Evolutionary conservation across 2,888 invertebrate genomes (phyloP).

Genomic region (Phalera bucephala): DNA sequence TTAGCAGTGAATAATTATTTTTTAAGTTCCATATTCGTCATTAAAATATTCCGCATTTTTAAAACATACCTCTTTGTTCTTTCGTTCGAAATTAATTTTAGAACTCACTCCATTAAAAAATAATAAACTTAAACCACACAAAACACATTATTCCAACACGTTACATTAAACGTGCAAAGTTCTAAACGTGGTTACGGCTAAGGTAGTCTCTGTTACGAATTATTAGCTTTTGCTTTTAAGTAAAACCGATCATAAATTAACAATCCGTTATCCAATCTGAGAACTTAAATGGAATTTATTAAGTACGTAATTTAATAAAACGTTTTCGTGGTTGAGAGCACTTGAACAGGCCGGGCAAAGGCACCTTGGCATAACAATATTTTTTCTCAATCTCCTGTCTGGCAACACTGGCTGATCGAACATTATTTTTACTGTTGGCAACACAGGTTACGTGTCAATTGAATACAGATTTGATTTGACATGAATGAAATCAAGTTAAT

Average conservation of each 20-base stretch:
- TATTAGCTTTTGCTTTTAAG: slow-evolving; percentile 62
- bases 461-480: no score
- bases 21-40: no score
- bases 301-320: slow-evolving; percentile 58
- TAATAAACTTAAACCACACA: no score
- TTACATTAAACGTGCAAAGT: slow-evolving; percentile 55
- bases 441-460: no score
- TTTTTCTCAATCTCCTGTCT: neutral
- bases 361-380: slow-evolving; percentile 9
- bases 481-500: no score
- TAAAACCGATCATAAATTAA: slow-evolving; percentile 69
- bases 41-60: no score
- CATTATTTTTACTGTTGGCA: neutral
- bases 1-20: no score
- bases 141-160: slow-evolving; percentile 37
- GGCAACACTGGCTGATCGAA: no score
- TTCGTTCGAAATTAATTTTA: no score
- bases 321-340: slow-evolving; percentile 25
- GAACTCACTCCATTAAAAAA: no score
- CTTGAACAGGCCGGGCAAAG: slow-evolving; percentile 11
- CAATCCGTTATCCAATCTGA: slow-evolving; percentile 56
- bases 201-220: slow-evolving; percentile 56
- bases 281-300: slow-evolving; percentile 59
- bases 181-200: slow-evolving; percentile 31
- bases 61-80: no score